Evolutionary conservation across 2,113 vertebrate species (phyloP).

Genomic region (Elaphurus davidianus): DNA sequence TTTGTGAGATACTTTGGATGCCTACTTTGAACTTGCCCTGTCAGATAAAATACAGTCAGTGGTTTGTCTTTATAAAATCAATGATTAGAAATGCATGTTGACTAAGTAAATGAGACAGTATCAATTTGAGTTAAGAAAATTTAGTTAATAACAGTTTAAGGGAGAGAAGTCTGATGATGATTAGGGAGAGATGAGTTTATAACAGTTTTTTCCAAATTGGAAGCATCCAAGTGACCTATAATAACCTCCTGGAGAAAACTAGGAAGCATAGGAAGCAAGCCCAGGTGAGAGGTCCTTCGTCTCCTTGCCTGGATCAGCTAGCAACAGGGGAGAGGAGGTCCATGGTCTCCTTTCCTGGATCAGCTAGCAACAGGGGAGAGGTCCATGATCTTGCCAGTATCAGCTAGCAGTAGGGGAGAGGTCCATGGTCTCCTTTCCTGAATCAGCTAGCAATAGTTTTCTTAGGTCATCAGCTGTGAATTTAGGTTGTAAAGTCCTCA

Average conservation of each 20-base stretch:
- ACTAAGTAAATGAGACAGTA: not conserved
- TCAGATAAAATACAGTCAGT: not conserved
- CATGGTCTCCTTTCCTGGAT: not conserved
- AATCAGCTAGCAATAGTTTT: not conserved
- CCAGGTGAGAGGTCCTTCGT: not conserved
- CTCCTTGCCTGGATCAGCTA: not conserved
- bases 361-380: not conserved
- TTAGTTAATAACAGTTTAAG: not conserved
- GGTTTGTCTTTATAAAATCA: not conserved
- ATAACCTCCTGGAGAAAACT: not conserved
- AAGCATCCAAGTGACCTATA: not conserved
- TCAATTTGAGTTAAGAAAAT: not conserved
- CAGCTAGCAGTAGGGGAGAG: not conserved
- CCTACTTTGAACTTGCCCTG: not conserved
- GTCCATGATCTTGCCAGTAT: not conserved
- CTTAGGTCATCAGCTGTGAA: not conserved
- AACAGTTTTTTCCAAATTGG: not conserved
- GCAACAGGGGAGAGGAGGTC: too few species aligned
- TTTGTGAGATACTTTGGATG: not conserved
- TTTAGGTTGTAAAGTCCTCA: not conserved
- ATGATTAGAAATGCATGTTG: not conserved
- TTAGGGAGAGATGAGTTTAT: not conserved
- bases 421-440: not conserved
- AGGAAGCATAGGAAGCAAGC: not conserved
- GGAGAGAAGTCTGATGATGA: not conserved